Evolutionary conservation across 2,113 vertebrate genomes (phyloP).

Genomic region (Irena cyanogastra): DNA sequence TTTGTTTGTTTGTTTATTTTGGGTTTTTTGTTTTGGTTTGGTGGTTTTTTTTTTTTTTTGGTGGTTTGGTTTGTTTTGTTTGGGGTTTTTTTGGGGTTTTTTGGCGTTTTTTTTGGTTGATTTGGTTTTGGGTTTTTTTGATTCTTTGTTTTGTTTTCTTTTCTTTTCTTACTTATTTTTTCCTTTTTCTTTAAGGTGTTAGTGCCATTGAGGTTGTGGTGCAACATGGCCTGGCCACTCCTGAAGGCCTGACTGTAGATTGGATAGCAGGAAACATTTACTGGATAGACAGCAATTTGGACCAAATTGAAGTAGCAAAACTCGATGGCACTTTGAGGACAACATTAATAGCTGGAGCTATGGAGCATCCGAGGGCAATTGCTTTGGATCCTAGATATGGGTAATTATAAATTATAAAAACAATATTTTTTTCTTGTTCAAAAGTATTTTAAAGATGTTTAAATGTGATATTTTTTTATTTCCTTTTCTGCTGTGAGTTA

Average conservation of each 20-base stretch:
- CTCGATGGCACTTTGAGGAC: slow-evolving; percentile 91
- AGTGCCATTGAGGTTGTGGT: slow-evolving; percentile 91
- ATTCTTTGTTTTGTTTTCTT: too few relatives aligned
- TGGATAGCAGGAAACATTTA: slow-evolving; percentile 98
- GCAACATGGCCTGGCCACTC: slow-evolving; percentile 93
- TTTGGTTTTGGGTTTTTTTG: too few relatives aligned
- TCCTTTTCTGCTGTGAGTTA: not conserved
- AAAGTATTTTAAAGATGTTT: not conserved
- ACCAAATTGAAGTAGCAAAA: slow-evolving; percentile 97
- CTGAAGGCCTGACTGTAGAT: slow-evolving; percentile 94
- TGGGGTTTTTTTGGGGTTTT: too few relatives aligned
- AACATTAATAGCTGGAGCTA: slow-evolving; percentile 92
- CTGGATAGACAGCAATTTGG: slow-evolving; percentile 98
- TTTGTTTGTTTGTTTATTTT: too few relatives aligned
- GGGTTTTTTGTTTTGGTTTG: too few relatives aligned
- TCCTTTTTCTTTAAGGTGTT: slow-evolving; percentile 75
- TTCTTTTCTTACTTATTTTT: not conserved
- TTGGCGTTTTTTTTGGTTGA: too few relatives aligned
- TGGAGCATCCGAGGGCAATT: slow-evolving; percentile 97
- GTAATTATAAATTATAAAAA: slow-evolving; percentile 68
- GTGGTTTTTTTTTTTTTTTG: too few relatives aligned
- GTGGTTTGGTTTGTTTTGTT: too few relatives aligned
- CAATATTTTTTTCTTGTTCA: rapidly evolving
- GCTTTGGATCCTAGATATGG: slow-evolving; percentile 94
- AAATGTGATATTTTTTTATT: not conserved